A percentile compares a stretch with the other conserved stretches of the same genome.
phyloP scores from a whole-genome alignment of 2,113 vertebrate genomes.

The Tetrax tetrax region DNA sequence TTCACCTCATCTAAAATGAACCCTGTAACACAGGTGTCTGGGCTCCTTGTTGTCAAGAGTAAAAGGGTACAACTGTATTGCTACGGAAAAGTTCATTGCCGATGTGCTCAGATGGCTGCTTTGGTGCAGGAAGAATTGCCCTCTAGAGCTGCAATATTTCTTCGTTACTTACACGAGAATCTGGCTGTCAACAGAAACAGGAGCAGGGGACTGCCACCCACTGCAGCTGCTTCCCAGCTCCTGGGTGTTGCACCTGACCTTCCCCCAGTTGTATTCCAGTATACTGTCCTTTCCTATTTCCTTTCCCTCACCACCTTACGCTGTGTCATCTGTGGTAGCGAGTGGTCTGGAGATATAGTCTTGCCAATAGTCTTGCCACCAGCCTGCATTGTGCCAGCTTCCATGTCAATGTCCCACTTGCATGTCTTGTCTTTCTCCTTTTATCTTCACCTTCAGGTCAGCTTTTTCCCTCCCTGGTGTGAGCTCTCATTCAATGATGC shows the following conservation, averaged over 20 bases:
- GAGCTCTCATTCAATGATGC: accelerated
- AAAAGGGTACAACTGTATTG: background rate
- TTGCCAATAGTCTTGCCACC: background rate
- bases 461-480: background rate
- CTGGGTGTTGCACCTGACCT: background rate
- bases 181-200: background rate
- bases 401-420: background rate
- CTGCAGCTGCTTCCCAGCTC: background rate
- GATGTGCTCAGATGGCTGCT: accelerated
- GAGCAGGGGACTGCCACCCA: background rate
- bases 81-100: background rate
- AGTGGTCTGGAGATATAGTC: background rate
- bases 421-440: background rate
- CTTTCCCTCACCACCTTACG: background rate
- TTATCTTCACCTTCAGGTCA: background rate
- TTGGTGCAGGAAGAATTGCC: background rate
- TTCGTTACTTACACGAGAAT: background rate
- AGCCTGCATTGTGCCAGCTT: background rate
- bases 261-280: background rate
- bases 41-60: background rate
- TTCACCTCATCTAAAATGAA: background rate
- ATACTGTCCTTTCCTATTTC: background rate
- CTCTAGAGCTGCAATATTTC: background rate
- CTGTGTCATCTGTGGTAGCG: background rate
- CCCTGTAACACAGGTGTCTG: background rate